phyloP scores from a whole-genome alignment of 2,113 vertebrate genomes.

The Lasiurus cinereus region DNA sequence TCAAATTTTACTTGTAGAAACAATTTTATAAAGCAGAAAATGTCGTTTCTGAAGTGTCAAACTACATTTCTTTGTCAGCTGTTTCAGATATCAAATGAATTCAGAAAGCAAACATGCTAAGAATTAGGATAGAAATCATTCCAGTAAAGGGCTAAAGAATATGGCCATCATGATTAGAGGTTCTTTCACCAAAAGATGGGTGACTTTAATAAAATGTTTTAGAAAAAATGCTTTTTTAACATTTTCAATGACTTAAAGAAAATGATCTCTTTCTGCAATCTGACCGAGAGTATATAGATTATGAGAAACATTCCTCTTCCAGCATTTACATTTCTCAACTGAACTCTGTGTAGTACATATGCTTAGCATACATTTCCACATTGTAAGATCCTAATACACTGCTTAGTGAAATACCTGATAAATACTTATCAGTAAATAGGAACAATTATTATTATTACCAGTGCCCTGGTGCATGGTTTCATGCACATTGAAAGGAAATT shows the following conservation, averaged over 20 bases:
- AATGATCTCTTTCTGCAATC: background rate
- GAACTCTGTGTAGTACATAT: background rate
- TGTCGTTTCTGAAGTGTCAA: constrained; percentile 66
- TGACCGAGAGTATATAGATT: constrained; percentile 20
- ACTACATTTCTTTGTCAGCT: constrained; percentile 7
- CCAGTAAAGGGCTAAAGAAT: background rate
- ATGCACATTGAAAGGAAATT: too few relatives aligned
- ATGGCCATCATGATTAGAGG: constrained; percentile 46
- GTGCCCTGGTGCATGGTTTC: too few relatives aligned
- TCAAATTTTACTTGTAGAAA: constrained; percentile 52
- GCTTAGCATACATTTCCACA: background rate
- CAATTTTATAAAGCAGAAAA: constrained; percentile 67
- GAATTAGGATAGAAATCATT: constrained; percentile 62
- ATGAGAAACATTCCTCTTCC: constrained; percentile 4
- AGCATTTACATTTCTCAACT: constrained; percentile 20
- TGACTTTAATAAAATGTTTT: constrained; percentile 61
- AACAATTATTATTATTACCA: background rate
- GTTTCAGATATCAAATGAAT: constrained; percentile 60
- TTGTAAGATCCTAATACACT: background rate
- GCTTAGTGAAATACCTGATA: background rate
- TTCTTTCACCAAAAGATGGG: constrained; percentile 68
- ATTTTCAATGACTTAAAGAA: constrained; percentile 54
- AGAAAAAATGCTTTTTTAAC: constrained; percentile 49
- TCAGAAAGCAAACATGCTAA: constrained; percentile 53
- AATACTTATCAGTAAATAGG: background rate